A percentile compares a stretch with the other conserved stretches of the same genome.
phyloP scores from a whole-genome alignment of 2,113 vertebrate genomes.

The Aldabrachelys gigantea region DNA sequence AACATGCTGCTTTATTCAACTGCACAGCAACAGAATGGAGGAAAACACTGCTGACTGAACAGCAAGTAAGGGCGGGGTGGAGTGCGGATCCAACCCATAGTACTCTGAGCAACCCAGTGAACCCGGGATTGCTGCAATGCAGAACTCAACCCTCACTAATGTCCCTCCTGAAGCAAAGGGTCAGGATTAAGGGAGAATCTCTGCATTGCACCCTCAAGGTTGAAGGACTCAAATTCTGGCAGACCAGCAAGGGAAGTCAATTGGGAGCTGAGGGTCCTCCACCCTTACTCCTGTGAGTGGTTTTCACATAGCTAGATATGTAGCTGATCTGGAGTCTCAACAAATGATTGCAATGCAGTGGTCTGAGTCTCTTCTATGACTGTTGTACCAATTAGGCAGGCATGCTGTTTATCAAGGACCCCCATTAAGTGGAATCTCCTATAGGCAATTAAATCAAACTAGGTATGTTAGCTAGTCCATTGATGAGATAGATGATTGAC shows the following conservation, averaged over 20 bases:
- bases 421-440: slow-evolving; percentile 51
- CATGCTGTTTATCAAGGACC: slow-evolving; percentile 51
- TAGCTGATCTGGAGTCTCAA: slow-evolving; percentile 63
- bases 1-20: background rate
- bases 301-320: slow-evolving; percentile 29
- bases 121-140: too few relatives aligned
- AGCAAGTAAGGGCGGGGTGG: background rate
- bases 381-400: slow-evolving; percentile 58
- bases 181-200: background rate
- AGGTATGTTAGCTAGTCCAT: slow-evolving; percentile 22
- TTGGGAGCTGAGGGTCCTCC: slow-evolving; percentile 42
- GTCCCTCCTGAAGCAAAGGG: background rate
- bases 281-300: slow-evolving; percentile 30
- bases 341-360: slow-evolving; percentile 54
- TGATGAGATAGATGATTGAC: background rate
- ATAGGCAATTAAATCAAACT: slow-evolving; percentile 61
- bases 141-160: background rate
- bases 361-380: slow-evolving; percentile 31
- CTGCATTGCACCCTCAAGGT: background rate
- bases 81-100: background rate
- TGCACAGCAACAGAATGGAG: background rate
- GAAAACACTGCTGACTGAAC: background rate
- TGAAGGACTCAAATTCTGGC: slow-evolving; percentile 11
- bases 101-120: background rate
- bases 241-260: background rate